A percentile compares a stretch with the other conserved stretches of the same genome.
Conservation (phyloP, 1,140 invertebrate species). For the Drosophila parvula region DNA sequence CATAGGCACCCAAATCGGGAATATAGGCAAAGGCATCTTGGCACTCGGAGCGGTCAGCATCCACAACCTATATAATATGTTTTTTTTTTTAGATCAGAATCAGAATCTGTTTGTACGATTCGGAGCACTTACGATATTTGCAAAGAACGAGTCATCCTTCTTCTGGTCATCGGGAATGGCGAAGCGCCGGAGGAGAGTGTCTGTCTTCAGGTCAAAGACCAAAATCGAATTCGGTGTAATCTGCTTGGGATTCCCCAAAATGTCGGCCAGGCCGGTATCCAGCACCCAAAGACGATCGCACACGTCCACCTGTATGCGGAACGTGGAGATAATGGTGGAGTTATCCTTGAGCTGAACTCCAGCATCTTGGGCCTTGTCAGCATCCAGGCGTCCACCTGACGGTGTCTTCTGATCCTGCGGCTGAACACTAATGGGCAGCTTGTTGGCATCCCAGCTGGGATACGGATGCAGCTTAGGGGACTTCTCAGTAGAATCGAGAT, state of each 20-base stretch:
- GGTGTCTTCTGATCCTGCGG: conserved; percentile 64
- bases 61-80: conserved; percentile 85
- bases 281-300: conserved; percentile 91
- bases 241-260: conserved; percentile 86
- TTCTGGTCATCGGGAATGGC: conserved; percentile 87
- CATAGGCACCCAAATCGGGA: conserved; percentile 90
- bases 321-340: conserved; percentile 87
- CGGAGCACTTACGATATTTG: conserved; percentile 86
- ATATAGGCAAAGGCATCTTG: conserved; percentile 90
- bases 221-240: conserved; percentile 87
- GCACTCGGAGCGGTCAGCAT: conserved; percentile 88
- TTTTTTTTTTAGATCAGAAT: not conserved
- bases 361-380: conserved; percentile 69
- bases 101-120: not conserved
- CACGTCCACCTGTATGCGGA: conserved; percentile 87
- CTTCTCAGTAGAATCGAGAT: conserved; percentile 85
- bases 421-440: conserved; percentile 84
- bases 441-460: conserved; percentile 88
- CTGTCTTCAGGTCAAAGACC: conserved; percentile 90
- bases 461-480: conserved; percentile 88
- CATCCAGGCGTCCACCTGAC: conserved; percentile 76
- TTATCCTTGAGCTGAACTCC: conserved; percentile 84
- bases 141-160: conserved; percentile 89
- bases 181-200: conserved; percentile 88
- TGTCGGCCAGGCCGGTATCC: conserved; percentile 90